These are phyloP conservation scores for Mus spicilegus DNA, from an alignment of 2,113 vertebrate species.

Conservation along the genomic window DNA sequence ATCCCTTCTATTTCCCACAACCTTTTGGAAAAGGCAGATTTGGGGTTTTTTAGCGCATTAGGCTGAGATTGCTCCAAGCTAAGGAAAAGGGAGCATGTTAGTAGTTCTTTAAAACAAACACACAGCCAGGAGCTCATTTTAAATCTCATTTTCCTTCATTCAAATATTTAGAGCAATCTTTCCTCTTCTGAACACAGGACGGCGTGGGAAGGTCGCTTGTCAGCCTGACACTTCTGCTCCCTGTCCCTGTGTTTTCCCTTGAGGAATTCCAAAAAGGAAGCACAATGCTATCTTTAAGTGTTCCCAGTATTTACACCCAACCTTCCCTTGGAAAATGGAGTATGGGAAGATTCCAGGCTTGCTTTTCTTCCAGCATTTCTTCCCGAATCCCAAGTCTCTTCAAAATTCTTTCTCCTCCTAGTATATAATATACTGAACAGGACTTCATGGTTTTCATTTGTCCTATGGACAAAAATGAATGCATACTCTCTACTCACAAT, in stretches of 20 bases:
- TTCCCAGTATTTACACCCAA: neutral
- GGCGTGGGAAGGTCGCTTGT: slow-evolving; percentile 26
- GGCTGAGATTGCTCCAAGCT: neutral
- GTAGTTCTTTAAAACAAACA: neutral
- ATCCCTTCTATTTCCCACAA: neutral
- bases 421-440: neutral
- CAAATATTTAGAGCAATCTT: neutral
- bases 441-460: neutral
- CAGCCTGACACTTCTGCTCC: neutral
- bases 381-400: neutral
- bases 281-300: slow-evolving; percentile 31
- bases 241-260: neutral
- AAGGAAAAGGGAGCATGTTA: neutral
- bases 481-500: neutral
- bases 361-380: neutral
- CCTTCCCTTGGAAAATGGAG: neutral
- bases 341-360: neutral
- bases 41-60: neutral
- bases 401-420: neutral
- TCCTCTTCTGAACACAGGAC: neutral
- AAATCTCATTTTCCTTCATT: neutral
- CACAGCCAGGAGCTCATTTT: neutral
- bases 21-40: neutral
- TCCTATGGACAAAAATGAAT: neutral
- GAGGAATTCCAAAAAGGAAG: slow-evolving; percentile 62